Conservation (phyloP, 2,888 invertebrate genomes). For the Dynastes grantii region DNA sequence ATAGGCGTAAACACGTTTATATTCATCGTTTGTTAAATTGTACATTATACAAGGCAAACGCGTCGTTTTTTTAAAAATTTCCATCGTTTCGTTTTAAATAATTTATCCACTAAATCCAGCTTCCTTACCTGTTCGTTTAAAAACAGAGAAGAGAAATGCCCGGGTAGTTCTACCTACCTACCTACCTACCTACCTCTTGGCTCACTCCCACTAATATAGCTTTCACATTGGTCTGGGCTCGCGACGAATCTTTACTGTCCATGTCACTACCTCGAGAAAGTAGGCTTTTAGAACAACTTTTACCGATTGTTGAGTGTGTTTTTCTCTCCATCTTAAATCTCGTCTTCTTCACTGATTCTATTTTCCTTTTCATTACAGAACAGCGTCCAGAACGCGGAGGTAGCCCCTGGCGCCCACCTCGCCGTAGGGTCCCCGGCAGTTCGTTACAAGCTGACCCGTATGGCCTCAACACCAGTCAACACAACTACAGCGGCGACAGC, state of each 20-base stretch:
- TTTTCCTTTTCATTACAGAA: constrained; percentile 60
- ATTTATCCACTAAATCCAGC: neutral
- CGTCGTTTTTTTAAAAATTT: too few species aligned
- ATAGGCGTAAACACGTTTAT: too few species aligned
- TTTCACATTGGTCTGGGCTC: constrained; percentile 51
- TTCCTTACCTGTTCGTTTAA: constrained; percentile 9
- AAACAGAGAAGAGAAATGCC: constrained; percentile 54
- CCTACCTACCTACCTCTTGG: constrained; percentile 21
- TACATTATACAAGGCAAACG: too few species aligned
- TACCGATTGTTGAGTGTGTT: constrained; percentile 63
- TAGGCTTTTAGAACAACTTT: constrained; percentile 70
- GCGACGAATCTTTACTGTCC: constrained; percentile 50
- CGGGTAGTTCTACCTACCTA: constrained; percentile 6
- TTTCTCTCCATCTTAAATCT: constrained; percentile 41
- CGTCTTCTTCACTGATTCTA: constrained; percentile 42
- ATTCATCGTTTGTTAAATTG: too few species aligned
- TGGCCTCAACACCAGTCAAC: constrained; percentile 68
- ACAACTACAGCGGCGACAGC: constrained; percentile 79
- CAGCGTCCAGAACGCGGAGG: constrained; percentile 59
- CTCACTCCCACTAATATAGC: constrained; percentile 49
- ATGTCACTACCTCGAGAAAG: constrained; percentile 63
- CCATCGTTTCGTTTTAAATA: neutral
- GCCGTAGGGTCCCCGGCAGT: constrained; percentile 63
- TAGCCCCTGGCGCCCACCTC: constrained; percentile 61
- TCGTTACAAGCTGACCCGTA: constrained; percentile 68